phyloP scores from a whole-genome alignment of 2,888 invertebrate species.

The Phengaris arion region DNA sequence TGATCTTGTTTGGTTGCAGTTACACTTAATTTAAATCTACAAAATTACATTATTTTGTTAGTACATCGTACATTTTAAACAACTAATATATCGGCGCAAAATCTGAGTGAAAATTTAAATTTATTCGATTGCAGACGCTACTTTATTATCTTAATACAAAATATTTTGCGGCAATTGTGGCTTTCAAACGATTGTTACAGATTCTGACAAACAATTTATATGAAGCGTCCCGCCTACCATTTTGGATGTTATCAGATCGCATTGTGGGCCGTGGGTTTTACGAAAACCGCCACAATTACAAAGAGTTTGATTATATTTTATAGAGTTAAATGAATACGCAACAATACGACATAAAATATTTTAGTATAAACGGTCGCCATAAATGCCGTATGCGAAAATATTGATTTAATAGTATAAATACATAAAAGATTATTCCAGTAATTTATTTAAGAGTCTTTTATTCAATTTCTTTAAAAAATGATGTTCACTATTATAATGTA shows the following conservation, averaged over 20 bases:
- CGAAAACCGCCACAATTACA: conserved; percentile 4
- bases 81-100: too few species aligned
- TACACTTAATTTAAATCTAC: too few species aligned
- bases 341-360: not conserved
- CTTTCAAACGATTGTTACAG: conserved; percentile 45
- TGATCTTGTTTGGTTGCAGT: too few species aligned
- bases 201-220: conserved; percentile 60
- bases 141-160: too few species aligned
- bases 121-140: conserved; percentile 41
- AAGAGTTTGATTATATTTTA: conserved; percentile 2
- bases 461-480: too few species aligned
- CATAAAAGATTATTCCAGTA: too few species aligned
- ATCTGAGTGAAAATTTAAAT: not conserved
- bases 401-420: too few species aligned
- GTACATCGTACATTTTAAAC: too few species aligned
- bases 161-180: conserved; percentile 44
- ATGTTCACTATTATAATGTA: too few species aligned
- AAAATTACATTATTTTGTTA: too few species aligned
- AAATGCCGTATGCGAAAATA: too few species aligned
- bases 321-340: not conserved
- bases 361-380: not conserved
- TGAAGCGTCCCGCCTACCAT: conserved; percentile 52
- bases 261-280: conserved; percentile 43
- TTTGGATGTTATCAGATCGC: conserved; percentile 47
- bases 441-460: too few species aligned